Evolutionary conservation across 2,888 invertebrate species (phyloP).

Genomic region (Hoplodrina ambigua): DNA sequence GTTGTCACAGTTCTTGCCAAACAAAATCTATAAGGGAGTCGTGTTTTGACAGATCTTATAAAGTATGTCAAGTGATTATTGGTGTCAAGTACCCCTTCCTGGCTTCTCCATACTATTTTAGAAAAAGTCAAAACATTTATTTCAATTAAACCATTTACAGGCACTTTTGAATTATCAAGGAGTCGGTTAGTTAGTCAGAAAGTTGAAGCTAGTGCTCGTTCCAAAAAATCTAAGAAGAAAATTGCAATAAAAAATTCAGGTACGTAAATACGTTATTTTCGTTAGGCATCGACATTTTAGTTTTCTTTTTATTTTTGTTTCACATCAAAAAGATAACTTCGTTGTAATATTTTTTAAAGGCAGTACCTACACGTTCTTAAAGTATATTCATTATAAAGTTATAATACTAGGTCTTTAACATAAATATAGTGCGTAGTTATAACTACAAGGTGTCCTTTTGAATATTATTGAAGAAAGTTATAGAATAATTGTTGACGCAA

Average conservation of each 20-base stretch:
- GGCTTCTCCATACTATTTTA: constrained; percentile 1
- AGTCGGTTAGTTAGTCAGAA: no score
- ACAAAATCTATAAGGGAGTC: no score
- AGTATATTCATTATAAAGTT: constrained; percentile 52
- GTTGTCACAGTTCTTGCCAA: no score
- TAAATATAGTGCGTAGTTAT: constrained; percentile 37
- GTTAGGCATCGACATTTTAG: background rate
- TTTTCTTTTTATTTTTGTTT: constrained; percentile 23
- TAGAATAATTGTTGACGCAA: background rate
- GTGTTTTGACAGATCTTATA: no score
- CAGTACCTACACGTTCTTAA: constrained; percentile 48
- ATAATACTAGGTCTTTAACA: constrained; percentile 58
- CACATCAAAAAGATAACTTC: constrained; percentile 34
- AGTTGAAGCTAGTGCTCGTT: no score
- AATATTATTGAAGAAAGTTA: constrained; percentile 37
- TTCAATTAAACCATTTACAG: no score
- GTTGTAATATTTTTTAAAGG: constrained; percentile 45
- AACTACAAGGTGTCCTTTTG: constrained; percentile 21
- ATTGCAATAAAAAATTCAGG: background rate
- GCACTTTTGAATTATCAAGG: no score
- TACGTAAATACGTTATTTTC: constrained; percentile 1
- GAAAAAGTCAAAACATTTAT: no score
- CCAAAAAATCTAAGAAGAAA: background rate
- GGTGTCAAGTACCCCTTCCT: background rate
- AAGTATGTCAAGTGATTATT: no score